phyloP scores from a whole-genome alignment of 2,113 vertebrate genomes.

The Lonchura striata region DNA sequence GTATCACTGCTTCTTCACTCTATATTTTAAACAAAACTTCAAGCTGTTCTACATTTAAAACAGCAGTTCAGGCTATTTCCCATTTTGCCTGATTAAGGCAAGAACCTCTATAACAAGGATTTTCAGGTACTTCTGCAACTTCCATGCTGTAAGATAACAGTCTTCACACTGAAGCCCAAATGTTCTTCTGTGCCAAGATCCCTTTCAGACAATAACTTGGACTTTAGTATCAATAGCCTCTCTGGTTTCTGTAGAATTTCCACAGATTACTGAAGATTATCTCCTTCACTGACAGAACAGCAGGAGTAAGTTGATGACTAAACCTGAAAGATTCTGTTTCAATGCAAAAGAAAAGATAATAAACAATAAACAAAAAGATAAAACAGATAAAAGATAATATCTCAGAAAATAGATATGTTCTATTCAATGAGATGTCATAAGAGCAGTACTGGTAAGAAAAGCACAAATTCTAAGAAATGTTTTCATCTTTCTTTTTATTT shows the following conservation, averaged over 20 bases:
- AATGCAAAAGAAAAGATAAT: neutral
- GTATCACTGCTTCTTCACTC: neutral
- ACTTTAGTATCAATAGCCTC: neutral
- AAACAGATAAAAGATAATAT: no score
- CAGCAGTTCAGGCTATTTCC: neutral
- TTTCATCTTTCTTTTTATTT: neutral
- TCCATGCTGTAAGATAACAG: neutral
- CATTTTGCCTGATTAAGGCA: neutral
- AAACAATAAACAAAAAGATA: neutral
- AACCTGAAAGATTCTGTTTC: neutral
- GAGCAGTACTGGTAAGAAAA: neutral
- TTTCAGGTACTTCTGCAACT: neutral
- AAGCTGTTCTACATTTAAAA: neutral
- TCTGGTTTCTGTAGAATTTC: neutral
- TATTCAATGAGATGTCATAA: neutral
- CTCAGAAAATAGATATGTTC: neutral
- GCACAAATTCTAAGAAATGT: neutral
- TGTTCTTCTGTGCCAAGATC: neutral
- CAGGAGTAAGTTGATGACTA: neutral
- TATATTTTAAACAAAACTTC: neutral
- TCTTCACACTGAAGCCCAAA: neutral
- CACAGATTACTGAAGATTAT: neutral
- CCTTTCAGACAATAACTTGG: neutral
- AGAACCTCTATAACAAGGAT: neutral
- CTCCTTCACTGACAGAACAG: neutral